Percentiles rank a stretch among this genome's conserved stretches.
phyloP scores from a whole-genome alignment of 2,113 vertebrate species.

The Zosterops pallidus region DNA sequence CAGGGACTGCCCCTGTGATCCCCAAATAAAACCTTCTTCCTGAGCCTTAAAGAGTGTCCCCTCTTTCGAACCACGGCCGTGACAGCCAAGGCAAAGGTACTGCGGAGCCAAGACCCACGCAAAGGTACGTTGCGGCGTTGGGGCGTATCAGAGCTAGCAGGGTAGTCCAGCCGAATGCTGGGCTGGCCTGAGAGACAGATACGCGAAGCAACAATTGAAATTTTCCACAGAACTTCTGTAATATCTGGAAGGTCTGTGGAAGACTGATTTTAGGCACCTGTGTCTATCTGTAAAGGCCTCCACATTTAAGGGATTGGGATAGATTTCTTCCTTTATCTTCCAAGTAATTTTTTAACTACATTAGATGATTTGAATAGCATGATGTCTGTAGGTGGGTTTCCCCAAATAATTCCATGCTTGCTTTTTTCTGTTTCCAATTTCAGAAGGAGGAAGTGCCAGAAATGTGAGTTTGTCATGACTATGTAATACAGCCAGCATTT shows the following conservation, averaged over 20 bases:
- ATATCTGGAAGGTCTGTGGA: not conserved
- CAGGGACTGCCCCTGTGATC: no score
- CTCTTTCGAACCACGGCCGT: no score
- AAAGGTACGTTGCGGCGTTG: no score
- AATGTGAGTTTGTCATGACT: not conserved
- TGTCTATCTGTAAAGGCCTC: not conserved
- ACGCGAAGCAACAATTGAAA: no score
- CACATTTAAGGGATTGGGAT: not conserved
- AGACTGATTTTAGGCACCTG: not conserved
- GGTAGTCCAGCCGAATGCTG: no score
- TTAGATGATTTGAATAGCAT: not conserved
- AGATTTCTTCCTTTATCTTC: not conserved
- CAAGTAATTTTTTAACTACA: not conserved
- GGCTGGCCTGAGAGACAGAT: no score
- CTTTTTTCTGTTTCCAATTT: not conserved
- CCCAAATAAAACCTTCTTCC: no score
- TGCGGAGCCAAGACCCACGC: no score
- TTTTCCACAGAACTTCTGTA: not conserved
- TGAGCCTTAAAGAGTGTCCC: no score
- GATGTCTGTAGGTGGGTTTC: not conserved
- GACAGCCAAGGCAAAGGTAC: no score
- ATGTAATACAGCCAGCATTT: not conserved
- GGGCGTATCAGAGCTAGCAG: no score
- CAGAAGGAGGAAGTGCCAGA: not conserved
- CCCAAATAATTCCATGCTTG: not conserved